Conservation (phyloP, 2,888 invertebrate genomes). For the Tinea trinotella region DNA sequence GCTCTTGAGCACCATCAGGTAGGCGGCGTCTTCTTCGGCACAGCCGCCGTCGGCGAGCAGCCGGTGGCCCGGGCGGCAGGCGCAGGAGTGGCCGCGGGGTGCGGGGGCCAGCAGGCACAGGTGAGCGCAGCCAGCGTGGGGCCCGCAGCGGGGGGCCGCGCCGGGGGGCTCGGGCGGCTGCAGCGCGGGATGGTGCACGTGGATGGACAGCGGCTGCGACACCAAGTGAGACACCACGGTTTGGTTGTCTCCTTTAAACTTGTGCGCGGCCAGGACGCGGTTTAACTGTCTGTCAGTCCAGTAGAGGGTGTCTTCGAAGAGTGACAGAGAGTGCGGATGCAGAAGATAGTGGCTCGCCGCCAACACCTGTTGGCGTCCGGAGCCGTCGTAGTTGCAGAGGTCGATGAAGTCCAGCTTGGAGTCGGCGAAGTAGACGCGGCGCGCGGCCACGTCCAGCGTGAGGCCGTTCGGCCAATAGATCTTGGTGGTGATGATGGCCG, state of each 20-base stretch:
- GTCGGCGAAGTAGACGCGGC: slow-evolving; percentile 96
- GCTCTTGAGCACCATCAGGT: slow-evolving; percentile 90
- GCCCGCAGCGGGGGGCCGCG: slow-evolving; percentile 61
- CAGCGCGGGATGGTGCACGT: slow-evolving; percentile 94
- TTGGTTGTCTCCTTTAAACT: slow-evolving; percentile 92
- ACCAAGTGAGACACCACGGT: slow-evolving; percentile 95
- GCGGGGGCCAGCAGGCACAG: slow-evolving; percentile 91
- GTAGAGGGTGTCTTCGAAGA: slow-evolving; percentile 96
- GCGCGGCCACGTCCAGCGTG: slow-evolving; percentile 94
- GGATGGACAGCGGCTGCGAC: slow-evolving; percentile 94
- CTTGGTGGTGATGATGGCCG: slow-evolving; percentile 90
- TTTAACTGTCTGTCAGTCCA: slow-evolving; percentile 97
- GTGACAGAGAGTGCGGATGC: slow-evolving; percentile 94
- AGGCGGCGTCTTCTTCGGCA: slow-evolving; percentile 76
- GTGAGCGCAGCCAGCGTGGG: slow-evolving; percentile 80
- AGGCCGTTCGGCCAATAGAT: slow-evolving; percentile 99
- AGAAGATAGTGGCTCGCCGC: slow-evolving; percentile 92
- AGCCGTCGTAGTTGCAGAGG: slow-evolving; percentile 97
- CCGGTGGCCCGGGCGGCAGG: slow-evolving; percentile 91
- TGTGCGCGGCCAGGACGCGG: slow-evolving; percentile 90
- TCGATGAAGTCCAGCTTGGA: slow-evolving; percentile 98
- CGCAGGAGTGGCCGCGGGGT: slow-evolving; percentile 83
- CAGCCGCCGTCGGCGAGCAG: slow-evolving; percentile 79
- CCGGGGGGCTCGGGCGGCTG: slow-evolving; percentile 81
- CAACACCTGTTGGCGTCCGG: slow-evolving; percentile 88